A percentile compares a stretch with the other conserved stretches of the same genome.
phyloP scores from a whole-genome alignment of 1,140 invertebrate genomes.

The Planococcus citri region DNA sequence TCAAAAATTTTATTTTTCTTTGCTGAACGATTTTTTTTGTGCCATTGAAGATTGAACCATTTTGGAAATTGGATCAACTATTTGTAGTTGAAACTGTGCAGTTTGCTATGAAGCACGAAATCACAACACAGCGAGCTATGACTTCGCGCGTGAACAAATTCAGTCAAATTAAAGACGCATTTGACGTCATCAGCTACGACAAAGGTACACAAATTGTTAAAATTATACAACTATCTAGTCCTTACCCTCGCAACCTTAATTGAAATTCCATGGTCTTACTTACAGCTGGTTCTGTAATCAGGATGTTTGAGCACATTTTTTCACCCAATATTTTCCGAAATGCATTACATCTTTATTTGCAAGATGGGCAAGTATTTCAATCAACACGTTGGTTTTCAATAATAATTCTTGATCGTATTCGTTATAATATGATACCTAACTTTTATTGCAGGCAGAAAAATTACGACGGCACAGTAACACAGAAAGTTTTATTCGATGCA shows the following conservation, averaged over 20 bases:
- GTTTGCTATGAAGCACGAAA: slow-evolving; percentile 37
- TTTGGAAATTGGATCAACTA: slow-evolving; percentile 32
- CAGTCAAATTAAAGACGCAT: slow-evolving; percentile 84
- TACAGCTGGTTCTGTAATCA: slow-evolving; percentile 43
- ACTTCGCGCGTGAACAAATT: slow-evolving; percentile 73
- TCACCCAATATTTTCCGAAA: slow-evolving; percentile 45
- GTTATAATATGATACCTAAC: too few relatives aligned
- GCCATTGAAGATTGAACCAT: slow-evolving; percentile 30
- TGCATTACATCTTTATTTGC: slow-evolving; percentile 28
- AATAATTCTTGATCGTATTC: neutral
- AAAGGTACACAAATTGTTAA: too few relatives aligned
- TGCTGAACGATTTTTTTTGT: too few relatives aligned
- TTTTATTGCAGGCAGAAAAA: too few relatives aligned
- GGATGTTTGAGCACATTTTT: slow-evolving; percentile 61
- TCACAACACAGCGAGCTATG: slow-evolving; percentile 60
- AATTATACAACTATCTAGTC: too few relatives aligned
- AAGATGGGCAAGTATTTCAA: neutral
- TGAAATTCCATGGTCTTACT: too few relatives aligned
- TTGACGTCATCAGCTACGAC: slow-evolving; percentile 82
- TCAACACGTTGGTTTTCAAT: neutral
- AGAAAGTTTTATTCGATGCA: neutral
- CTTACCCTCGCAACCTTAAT: too few relatives aligned
- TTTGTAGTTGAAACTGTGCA: slow-evolving; percentile 39
- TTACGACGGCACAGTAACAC: neutral
- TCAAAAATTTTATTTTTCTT: too few relatives aligned